Percentiles rank a stretch among this genome's conserved stretches.
These are phyloP conservation scores for Ictalurus punctatus DNA, from an alignment of 2,113 vertebrate species.

Conservation along the genomic window DNA sequence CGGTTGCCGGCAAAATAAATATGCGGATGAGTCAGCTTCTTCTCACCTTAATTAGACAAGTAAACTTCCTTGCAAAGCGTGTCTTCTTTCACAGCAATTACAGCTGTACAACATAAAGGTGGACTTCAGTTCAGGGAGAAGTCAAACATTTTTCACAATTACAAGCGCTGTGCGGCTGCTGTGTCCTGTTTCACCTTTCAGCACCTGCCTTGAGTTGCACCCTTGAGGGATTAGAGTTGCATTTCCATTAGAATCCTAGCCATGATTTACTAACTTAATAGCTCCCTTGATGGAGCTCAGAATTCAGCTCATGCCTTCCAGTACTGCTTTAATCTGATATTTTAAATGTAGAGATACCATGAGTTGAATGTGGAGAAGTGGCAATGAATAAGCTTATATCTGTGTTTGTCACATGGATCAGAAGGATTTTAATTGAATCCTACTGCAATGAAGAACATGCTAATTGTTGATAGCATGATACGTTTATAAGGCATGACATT, in stretches of 20 bases:
- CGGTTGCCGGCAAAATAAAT: constrained; percentile 10
- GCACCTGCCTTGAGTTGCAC: constrained; percentile 17
- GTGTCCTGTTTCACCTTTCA: constrained; percentile 5
- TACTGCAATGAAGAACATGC: constrained; percentile 17
- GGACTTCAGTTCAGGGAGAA: constrained; percentile 2
- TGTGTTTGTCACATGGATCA: not conserved
- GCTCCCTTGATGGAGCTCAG: not conserved
- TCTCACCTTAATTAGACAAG: constrained; percentile 42
- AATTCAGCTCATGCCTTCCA: not conserved
- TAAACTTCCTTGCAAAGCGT: constrained; percentile 6
- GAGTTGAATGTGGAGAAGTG: not conserved
- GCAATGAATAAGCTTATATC: not conserved
- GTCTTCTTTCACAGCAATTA: constrained; percentile 14
- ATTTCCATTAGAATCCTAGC: not conserved
- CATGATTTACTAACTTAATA: not conserved
- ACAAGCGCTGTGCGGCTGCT: not conserved
- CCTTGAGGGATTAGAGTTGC: constrained; percentile 19
- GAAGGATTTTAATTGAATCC: constrained; percentile 41
- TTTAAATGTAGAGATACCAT: not conserved
- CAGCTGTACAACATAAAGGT: not conserved
- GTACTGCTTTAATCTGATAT: not conserved
- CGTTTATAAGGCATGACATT: constrained; percentile 13
- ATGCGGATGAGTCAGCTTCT: constrained; percentile 26
- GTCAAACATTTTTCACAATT: constrained; percentile 5
- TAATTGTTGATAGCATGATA: constrained; percentile 22